These are phyloP conservation scores for Prionailurus bengalensis DNA, from an alignment of 2,113 vertebrate species.

Conservation along the genomic window DNA sequence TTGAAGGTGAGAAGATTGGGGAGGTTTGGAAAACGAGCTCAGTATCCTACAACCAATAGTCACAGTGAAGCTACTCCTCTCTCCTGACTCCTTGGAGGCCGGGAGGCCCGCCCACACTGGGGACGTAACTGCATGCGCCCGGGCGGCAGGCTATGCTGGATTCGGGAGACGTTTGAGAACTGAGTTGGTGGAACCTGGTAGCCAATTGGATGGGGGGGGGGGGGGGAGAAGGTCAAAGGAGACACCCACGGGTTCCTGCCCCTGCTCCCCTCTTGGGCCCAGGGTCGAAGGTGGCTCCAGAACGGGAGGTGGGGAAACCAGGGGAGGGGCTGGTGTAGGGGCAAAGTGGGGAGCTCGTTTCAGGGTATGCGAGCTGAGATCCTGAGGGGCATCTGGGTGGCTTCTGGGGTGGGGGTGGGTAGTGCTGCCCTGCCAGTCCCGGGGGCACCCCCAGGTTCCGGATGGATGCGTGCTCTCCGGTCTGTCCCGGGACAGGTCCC, in stretches of 20 bases:
- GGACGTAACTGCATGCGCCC: fast-evolving
- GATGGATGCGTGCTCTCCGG: fast-evolving
- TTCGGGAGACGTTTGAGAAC: background rate
- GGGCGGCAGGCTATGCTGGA: background rate
- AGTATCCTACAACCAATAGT: background rate
- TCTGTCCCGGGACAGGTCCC: background rate
- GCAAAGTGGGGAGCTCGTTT: too few species aligned
- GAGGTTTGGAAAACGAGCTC: background rate
- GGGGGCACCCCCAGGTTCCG: fast-evolving
- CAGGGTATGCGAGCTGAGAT: background rate
- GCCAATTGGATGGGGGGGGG: fast-evolving
- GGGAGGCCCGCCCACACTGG: fast-evolving
- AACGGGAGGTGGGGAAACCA: background rate
- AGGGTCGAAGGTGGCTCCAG: background rate
- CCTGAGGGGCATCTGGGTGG: background rate
- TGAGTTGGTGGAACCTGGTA: too few species aligned
- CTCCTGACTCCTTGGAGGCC: background rate
- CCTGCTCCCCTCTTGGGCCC: fast-evolving
- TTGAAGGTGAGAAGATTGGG: background rate
- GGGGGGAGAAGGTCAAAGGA: too few species aligned
- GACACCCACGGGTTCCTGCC: fast-evolving
- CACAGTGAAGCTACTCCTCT: background rate
- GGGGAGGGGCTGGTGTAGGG: background rate
- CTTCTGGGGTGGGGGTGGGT: background rate
- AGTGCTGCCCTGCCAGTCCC: fast-evolving